A percentile compares a stretch with the other conserved stretches of the same genome.
Evolutionary conservation across 1,140 invertebrate species (phyloP).

Genomic region (Euschistus heros): DNA sequence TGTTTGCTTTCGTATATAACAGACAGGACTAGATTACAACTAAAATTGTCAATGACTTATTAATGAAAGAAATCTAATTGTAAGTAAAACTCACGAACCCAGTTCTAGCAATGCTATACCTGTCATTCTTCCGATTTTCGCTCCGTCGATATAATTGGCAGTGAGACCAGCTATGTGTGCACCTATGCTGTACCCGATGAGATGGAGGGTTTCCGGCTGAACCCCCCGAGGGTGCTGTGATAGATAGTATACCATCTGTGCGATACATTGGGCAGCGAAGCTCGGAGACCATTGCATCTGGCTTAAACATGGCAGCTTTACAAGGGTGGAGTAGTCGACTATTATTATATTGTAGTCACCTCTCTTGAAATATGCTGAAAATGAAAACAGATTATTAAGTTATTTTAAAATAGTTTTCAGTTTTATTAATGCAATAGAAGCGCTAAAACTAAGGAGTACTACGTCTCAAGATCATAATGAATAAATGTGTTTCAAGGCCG

Average conservation of each 20-base stretch:
- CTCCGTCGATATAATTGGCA: conserved; percentile 54
- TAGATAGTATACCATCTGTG: conserved; percentile 66
- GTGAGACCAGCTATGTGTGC: conserved; percentile 74
- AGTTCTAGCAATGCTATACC: conserved; percentile 36
- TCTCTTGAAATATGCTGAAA: conserved; percentile 58
- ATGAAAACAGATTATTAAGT: conserved; percentile 1
- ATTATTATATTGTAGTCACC: conserved; percentile 78
- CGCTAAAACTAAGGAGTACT: too few relatives aligned
- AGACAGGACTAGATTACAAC: too few relatives aligned
- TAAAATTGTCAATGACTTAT: too few relatives aligned
- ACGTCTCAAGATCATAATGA: too few relatives aligned
- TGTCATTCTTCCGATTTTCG: conserved; percentile 67
- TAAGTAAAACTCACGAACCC: too few relatives aligned
- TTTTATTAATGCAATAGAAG: too few relatives aligned
- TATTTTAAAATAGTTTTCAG: too few relatives aligned
- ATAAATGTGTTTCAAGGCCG: too few relatives aligned
- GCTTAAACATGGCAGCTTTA: conserved; percentile 67
- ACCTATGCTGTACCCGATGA: conserved; percentile 75
- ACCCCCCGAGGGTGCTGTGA: conserved; percentile 62
- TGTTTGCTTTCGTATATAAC: too few relatives aligned
- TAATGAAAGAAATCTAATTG: too few relatives aligned
- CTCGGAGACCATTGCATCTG: conserved; percentile 73
- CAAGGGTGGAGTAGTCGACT: conserved; percentile 70
- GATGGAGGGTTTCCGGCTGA: conserved; percentile 58
- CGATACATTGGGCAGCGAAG: conserved; percentile 67